Base-by-base conservation (phyloP, 2,888 invertebrate species). In the Tuberolachnus salignus region DNA sequence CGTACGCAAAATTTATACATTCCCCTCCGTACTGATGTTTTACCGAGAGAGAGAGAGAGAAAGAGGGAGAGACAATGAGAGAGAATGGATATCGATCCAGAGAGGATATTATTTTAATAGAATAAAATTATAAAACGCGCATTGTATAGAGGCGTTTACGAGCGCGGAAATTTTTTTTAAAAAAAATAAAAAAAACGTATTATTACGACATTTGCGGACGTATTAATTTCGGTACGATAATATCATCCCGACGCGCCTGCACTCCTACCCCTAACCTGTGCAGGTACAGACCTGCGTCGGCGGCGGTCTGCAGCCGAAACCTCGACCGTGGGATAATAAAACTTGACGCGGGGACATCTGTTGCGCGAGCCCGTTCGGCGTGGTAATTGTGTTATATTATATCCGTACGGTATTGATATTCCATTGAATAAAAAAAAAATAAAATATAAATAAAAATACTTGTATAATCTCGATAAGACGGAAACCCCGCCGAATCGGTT, bases 251-350 rank as follows among this genome's bases (percentile, higher is more conserved):
- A 13, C 13, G 6, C 59, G 42, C 13, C n/a, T n/a, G 49, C 49
- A 3, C 49, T 3, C 34, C 34, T 23, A 26, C 13, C 23, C 10
- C n/a, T n/a, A n/a, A 2, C 26, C 11, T 10, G 11, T 11, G 19
- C 21, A 3, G 2, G 19, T 19, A 19, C n/a, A n/a, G n/a, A n/a
- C 14, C 49, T 13, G 13, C 16, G 49, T 13, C 16, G 13, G 14
- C 1, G 1, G 66, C 14, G 21, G 23, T 26, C 26, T 11, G 72
- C 49, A 9, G 46, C n/a, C 16, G 14, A 21, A 57, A 14, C 23
- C 34, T 8, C 19, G 49, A 72, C 72, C 72, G 72, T 72, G 72
- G 72, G 72, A 72, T 61, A 49, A 59, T 59, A 23, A n/a, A 46
- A 59, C 16, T 14, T 14, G 10, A 46, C 14, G 16, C 4, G 3